Conservation (phyloP, 2,113 vertebrate species). For the Apaloderma vittatum region DNA sequence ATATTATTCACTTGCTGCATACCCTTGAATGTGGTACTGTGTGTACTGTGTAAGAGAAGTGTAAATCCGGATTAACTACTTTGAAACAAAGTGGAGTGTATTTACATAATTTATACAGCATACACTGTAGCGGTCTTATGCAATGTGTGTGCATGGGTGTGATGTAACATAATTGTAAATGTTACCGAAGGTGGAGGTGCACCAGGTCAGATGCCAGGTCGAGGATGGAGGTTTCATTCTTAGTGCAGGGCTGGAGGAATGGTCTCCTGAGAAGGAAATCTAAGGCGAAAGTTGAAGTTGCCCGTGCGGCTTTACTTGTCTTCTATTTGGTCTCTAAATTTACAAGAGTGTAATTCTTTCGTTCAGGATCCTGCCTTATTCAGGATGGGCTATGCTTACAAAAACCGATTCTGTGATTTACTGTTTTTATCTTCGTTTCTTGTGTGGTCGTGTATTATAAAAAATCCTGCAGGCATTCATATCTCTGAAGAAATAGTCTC, state of each 20-base stretch:
- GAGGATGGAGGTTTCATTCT: background rate
- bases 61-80: conserved; percentile 44
- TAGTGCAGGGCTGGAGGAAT: background rate
- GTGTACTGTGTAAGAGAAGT: conserved; percentile 47
- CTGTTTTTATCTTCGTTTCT: conserved; percentile 1
- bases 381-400: background rate
- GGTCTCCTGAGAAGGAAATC: background rate
- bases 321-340: conserved; percentile 6
- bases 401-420: background rate
- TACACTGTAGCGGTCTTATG: conserved; percentile 43
- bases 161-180: conserved; percentile 33
- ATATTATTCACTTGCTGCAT: conserved; percentile 38
- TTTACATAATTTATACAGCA: conserved; percentile 42
- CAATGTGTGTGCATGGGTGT: conserved; percentile 15
- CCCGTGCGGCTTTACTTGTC: background rate
- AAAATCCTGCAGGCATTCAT: background rate
- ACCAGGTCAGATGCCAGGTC: background rate
- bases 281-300: conserved; percentile 3
- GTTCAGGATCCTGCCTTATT: conserved; percentile 12
- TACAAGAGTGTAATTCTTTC: background rate
- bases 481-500: background rate
- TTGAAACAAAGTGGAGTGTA: conserved; percentile 56
- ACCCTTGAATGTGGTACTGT: conserved; percentile 44
- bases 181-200: background rate
- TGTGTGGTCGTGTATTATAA: background rate